phyloP scores from a whole-genome alignment of 1,140 invertebrate species.

The Steinernema khuongi region DNA sequence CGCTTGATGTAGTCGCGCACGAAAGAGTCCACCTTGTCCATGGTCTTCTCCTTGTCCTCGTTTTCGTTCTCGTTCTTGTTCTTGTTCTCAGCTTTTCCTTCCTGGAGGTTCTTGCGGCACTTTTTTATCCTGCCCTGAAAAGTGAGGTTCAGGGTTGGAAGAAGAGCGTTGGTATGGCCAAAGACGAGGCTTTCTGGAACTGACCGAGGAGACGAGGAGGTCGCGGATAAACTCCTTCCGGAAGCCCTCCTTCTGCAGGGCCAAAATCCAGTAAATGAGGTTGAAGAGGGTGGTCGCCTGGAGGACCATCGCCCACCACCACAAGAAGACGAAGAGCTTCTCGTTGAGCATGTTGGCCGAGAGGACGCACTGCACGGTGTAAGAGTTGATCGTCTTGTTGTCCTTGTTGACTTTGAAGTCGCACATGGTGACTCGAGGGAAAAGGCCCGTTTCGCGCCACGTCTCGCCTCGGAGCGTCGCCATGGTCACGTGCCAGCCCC shows the following conservation, averaged over 20 bases:
- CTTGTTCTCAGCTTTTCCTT: too few relatives aligned
- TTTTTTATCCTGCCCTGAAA: not conserved
- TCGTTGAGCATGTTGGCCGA: slow-evolving; percentile 52
- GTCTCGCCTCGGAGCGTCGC: slow-evolving; percentile 28
- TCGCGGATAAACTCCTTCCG: not conserved
- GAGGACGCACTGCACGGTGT: slow-evolving; percentile 52
- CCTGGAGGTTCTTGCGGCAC: not conserved
- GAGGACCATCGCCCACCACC: slow-evolving; percentile 36
- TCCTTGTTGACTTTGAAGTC: slow-evolving; percentile 46
- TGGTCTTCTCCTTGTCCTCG: too few relatives aligned
- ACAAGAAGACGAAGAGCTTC: slow-evolving; percentile 46
- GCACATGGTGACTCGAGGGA: slow-evolving; percentile 50
- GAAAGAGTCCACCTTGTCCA: too few relatives aligned
- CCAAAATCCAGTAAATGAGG: not conserved
- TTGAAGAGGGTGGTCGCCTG: not conserved
- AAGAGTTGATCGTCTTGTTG: slow-evolving; percentile 9
- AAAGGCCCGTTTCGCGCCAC: slow-evolving; percentile 45
- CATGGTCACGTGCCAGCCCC: slow-evolving; percentile 30
- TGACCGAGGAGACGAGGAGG: not conserved
- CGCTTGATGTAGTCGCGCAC: not conserved
- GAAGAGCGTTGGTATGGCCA: not conserved
- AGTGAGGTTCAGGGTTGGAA: too few relatives aligned
- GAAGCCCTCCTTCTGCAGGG: not conserved
- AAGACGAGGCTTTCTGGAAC: not conserved
- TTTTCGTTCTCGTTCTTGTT: too few relatives aligned